Evolutionary conservation across 2,113 vertebrate species (phyloP).

Genomic region (Aramus guarauna): DNA sequence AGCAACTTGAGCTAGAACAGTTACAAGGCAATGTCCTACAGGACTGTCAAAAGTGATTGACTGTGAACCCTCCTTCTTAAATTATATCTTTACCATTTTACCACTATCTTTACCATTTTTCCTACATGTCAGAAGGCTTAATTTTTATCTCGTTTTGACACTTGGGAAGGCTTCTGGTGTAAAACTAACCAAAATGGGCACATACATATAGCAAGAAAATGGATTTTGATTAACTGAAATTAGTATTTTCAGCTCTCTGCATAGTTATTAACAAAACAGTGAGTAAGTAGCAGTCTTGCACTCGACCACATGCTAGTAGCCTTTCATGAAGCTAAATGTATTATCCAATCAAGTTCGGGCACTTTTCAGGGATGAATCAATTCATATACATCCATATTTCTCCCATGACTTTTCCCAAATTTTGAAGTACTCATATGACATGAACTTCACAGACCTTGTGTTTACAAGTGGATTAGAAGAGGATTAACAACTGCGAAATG

Average conservation of each 20-base stretch:
- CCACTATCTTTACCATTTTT: neutral
- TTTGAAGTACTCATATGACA: neutral
- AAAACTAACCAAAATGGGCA: neutral
- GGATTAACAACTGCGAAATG: neutral
- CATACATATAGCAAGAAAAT: neutral
- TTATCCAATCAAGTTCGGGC: neutral
- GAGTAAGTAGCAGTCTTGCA: neutral
- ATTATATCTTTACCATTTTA: neutral
- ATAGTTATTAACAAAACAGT: neutral
- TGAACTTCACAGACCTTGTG: neutral
- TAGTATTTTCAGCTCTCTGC: neutral
- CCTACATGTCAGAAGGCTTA: neutral
- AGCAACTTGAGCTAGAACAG: neutral
- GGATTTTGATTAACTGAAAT: neutral
- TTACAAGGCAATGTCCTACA: neutral
- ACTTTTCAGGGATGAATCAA: neutral
- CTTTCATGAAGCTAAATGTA: neutral
- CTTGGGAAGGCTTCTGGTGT: neutral
- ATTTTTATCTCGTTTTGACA: neutral
- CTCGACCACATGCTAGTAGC: neutral
- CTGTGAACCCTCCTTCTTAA: neutral
- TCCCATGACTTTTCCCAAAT: neutral
- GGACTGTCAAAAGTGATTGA: neutral
- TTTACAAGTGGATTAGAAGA: neutral
- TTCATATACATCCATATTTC: neutral